These are phyloP conservation scores for Formica aserva DNA, from an alignment of 2,888 invertebrate genomes.

Conservation along the genomic window DNA sequence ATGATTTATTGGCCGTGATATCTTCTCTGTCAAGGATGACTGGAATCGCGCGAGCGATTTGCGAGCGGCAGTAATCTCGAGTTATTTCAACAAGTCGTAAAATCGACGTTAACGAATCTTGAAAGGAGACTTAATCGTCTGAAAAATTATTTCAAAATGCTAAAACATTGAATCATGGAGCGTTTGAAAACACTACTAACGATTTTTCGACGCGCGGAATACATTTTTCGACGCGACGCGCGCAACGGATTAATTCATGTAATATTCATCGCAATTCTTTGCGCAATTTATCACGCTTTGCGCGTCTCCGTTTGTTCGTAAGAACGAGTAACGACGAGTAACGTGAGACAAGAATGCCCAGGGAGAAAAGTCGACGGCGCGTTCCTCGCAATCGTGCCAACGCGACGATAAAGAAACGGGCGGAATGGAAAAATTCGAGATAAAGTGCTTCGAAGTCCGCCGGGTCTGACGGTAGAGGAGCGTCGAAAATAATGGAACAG, in stretches of 20 bases:
- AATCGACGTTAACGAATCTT: constrained; percentile 24
- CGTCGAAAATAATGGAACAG: constrained; percentile 68
- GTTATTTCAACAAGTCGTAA: constrained; percentile 7
- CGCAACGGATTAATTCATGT: constrained; percentile 42
- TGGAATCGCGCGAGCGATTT: background rate
- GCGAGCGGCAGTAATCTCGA: constrained; percentile 16
- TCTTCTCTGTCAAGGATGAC: constrained; percentile 9
- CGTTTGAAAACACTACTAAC: constrained; percentile 14
- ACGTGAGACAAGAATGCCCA: constrained; percentile 9
- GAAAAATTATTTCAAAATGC: background rate
- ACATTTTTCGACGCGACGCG: background rate
- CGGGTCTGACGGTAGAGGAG: constrained; percentile 17
- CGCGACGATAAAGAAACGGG: constrained; percentile 15
- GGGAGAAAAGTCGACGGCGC: constrained; percentile 16
- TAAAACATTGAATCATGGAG: background rate
- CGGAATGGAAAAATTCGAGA: constrained; percentile 64
- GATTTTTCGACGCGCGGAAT: constrained; percentile 7
- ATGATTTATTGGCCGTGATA: constrained; percentile 41
- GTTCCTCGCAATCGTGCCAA: constrained; percentile 3
- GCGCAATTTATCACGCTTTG: constrained; percentile 47
- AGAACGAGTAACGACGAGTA: constrained; percentile 37
- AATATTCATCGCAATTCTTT: constrained; percentile 48
- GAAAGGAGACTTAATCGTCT: constrained; percentile 6
- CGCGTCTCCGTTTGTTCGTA: background rate
- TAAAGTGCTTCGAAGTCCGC: constrained; percentile 57